A percentile compares a stretch with the other conserved stretches of the same genome.
These are phyloP conservation scores for Macrotrachela quadricornifera DNA, from an alignment of 1,140 invertebrate species.

Conservation along the genomic window DNA sequence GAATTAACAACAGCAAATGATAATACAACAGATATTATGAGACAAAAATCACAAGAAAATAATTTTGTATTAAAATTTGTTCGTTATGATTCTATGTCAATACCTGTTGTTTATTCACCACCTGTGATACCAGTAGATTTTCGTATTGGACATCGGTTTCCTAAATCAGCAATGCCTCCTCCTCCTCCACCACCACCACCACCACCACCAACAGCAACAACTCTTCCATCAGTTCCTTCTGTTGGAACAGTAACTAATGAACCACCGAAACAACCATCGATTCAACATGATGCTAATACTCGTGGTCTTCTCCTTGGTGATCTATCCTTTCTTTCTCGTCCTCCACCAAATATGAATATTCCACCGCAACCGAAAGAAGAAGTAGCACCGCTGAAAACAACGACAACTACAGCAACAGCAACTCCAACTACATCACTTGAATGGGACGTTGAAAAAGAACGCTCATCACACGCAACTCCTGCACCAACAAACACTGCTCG, in stretches of 20 bases:
- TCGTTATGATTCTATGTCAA: not conserved
- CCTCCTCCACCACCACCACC: not conserved
- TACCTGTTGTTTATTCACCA: not conserved
- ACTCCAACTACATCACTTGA: too few relatives aligned
- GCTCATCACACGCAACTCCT: too few relatives aligned
- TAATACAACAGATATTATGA: not conserved
- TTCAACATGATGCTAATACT: not conserved
- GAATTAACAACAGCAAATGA: constrained; percentile 20
- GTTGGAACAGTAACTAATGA: not conserved
- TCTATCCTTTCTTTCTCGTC: not conserved
- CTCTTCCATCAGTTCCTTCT: not conserved
- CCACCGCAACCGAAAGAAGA: too few relatives aligned
- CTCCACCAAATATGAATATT: not conserved
- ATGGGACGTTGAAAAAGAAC: too few relatives aligned
- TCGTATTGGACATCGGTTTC: constrained; percentile 10
- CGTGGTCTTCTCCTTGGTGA: not conserved
- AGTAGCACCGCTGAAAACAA: too few relatives aligned
- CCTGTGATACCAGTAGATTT: constrained; percentile 9
- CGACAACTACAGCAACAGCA: too few relatives aligned
- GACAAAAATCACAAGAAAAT: constrained; percentile 33
- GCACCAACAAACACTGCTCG: too few relatives aligned
- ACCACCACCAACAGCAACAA: too few relatives aligned
- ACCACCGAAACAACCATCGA: not conserved
- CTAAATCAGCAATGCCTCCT: constrained; percentile 8
- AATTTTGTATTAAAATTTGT: not conserved